These are phyloP conservation scores for Ecdyonurus torrentis DNA, from an alignment of 2,888 invertebrate species.

Conservation along the genomic window DNA sequence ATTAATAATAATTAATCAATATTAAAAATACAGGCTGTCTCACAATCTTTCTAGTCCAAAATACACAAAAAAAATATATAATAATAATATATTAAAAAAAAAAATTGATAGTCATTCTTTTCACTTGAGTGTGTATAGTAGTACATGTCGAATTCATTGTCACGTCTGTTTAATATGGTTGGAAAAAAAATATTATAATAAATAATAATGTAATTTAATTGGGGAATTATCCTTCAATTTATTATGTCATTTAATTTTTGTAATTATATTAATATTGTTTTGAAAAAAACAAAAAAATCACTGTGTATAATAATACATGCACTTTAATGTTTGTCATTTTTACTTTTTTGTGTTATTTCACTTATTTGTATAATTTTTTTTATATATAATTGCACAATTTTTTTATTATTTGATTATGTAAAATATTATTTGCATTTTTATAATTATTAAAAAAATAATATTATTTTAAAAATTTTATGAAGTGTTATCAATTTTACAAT, in stretches of 20 bases:
- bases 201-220: not conserved
- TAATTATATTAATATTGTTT: not conserved
- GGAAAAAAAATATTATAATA: conserved; percentile 1
- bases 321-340: not conserved
- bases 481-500: conserved; percentile 1
- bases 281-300: too few relatives aligned
- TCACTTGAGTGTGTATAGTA: conserved; percentile 32
- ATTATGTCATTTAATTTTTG: not conserved
- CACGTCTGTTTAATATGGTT: conserved; percentile 29
- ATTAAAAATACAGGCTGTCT: conserved; percentile 15
- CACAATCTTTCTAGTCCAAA: conserved; percentile 16
- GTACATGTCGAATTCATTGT: conserved; percentile 34
- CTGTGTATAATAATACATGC: not conserved
- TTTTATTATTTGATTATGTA: not conserved
- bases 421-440: not conserved
- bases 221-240: not conserved
- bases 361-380: too few relatives aligned
- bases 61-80: not conserved
- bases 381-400: not conserved
- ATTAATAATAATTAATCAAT: conserved; percentile 12
- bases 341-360: not conserved
- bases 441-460: not conserved
- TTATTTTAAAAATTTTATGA: not conserved
- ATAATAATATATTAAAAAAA: not conserved
- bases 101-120: conserved; percentile 21